Conservation (phyloP, 2,888 invertebrate genomes). For the Archaeoteleia sp. region DNA sequence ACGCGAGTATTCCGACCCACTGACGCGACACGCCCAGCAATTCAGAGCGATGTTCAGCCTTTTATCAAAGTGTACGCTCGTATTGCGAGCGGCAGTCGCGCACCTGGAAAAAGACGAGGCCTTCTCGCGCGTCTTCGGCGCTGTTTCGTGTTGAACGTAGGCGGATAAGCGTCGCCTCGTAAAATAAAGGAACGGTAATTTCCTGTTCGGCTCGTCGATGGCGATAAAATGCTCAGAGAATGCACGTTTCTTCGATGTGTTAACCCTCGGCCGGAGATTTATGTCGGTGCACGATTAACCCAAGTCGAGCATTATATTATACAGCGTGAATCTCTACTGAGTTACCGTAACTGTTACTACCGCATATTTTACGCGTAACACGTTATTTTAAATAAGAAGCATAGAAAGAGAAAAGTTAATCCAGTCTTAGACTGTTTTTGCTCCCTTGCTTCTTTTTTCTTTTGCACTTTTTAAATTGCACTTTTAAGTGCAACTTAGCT, state of each 20-base stretch:
- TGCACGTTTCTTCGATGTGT: slow-evolving; percentile 7
- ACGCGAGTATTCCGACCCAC: slow-evolving; percentile 6
- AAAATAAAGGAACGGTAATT: slow-evolving; percentile 34
- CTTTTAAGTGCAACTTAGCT: no score
- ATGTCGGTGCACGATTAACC: slow-evolving; percentile 8
- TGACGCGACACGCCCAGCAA: slow-evolving; percentile 26
- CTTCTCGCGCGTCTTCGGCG: slow-evolving; percentile 4
- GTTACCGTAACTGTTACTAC: slow-evolving; percentile 9
- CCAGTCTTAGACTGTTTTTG: not conserved
- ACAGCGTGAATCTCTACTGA: slow-evolving; percentile 5
- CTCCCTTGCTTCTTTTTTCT: not conserved
- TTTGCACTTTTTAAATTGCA: not conserved
- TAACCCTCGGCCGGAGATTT: slow-evolving; percentile 8
- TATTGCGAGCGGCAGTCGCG: slow-evolving; percentile 16
- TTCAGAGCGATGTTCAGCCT: slow-evolving; percentile 25
- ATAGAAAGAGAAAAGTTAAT: not conserved
- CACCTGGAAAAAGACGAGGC: slow-evolving; percentile 12
- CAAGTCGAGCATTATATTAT: slow-evolving; percentile 15
- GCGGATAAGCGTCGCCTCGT: slow-evolving; percentile 27
- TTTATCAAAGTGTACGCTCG: slow-evolving; percentile 19
- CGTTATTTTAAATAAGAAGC: slow-evolving; percentile 1
- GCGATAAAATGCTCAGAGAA: slow-evolving; percentile 19
- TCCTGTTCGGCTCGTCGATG: slow-evolving; percentile 20
- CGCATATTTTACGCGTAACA: slow-evolving; percentile 10
- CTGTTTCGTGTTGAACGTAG: slow-evolving; percentile 23